Conservation (phyloP, 2,113 vertebrate genomes). For the Aptenodytes forsteri region DNA sequence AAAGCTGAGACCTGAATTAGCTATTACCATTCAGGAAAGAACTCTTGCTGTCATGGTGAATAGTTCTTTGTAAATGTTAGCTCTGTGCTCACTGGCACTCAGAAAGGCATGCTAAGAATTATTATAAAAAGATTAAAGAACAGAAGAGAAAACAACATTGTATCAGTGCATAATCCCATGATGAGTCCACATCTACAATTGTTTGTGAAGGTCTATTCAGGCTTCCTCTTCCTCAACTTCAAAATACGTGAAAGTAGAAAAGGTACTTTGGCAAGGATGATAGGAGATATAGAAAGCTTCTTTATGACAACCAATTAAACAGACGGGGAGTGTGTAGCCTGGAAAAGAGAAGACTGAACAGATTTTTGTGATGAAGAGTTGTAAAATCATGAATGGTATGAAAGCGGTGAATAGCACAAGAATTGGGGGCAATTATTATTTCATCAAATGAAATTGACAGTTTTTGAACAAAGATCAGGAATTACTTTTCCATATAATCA, state of each 20-base stretch:
- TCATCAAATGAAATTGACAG: not conserved
- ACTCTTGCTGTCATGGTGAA: not conserved
- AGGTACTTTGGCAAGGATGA: not conserved
- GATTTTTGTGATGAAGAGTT: not conserved
- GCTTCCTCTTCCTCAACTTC: not conserved
- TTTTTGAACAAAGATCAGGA: not conserved
- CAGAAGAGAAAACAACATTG: not conserved
- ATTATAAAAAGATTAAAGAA: conserved; percentile 3
- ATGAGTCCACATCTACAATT: not conserved
- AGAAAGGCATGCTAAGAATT: not conserved
- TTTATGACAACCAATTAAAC: not conserved
- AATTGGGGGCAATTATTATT: not conserved
- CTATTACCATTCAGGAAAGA: not conserved
- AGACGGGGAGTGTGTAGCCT: not conserved
- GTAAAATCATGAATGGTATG: not conserved
- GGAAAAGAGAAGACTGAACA: not conserved
- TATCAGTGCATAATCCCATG: not conserved
- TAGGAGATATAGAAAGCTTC: not conserved
- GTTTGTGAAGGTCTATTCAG: not conserved
- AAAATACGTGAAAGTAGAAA: not conserved
- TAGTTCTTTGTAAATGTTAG: conserved; percentile 9
- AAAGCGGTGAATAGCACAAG: not conserved
- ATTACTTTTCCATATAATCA: not conserved
- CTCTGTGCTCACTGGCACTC: not conserved
- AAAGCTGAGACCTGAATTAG: not conserved